phyloP scores from a whole-genome alignment of 2,888 invertebrate species.

The Pristionchus fissidentatus region DNA sequence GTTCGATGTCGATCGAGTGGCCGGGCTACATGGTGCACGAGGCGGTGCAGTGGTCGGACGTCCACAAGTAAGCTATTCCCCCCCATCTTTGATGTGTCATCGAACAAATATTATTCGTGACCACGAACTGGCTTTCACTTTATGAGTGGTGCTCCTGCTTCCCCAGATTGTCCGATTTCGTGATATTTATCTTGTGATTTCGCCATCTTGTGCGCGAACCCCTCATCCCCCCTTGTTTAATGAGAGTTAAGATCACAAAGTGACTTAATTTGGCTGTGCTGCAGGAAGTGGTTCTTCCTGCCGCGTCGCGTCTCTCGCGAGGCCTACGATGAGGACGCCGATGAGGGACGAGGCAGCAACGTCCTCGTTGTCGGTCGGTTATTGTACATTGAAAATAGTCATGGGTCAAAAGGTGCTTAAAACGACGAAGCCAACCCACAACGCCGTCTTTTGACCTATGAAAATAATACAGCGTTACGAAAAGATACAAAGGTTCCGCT shows the following conservation, averaged over 20 bases:
- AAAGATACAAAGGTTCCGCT: no score
- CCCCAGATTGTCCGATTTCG: not conserved
- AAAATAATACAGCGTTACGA: no score
- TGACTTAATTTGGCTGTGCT: not conserved
- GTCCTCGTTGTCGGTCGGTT: slow-evolving; percentile 62
- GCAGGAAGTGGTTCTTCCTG: slow-evolving; percentile 88
- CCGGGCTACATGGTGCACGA: slow-evolving; percentile 98
- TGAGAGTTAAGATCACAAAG: no score
- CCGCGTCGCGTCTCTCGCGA: slow-evolving; percentile 90
- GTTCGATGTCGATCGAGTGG: slow-evolving; percentile 85
- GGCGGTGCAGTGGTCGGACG: slow-evolving; percentile 89
- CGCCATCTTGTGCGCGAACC: no score
- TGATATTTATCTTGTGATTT: not conserved
- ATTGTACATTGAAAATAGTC: no score
- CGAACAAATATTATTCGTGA: no score
- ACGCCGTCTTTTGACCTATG: no score
- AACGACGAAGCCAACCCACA: no score
- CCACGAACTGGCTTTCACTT: no score
- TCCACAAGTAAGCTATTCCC: slow-evolving; percentile 78
- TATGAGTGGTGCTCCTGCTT: not conserved
- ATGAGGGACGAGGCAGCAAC: slow-evolving; percentile 80
- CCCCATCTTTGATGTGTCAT: no score
- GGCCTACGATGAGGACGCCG: slow-evolving; percentile 87
- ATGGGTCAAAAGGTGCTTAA: no score
- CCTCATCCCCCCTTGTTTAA: no score